phyloP scores from a whole-genome alignment of 2,113 vertebrate genomes.

The mouse (Mus musculus) region GRCm39 chr14:99772001-99772500 shows the following conservation, averaged over 20 bases:
- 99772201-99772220: constrained; percentile 51
- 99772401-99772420: constrained; percentile 3
- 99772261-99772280: constrained; percentile 6
- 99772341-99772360: not conserved
- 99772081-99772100: not conserved
- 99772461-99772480: constrained; percentile 27
- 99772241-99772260: constrained; percentile 35
- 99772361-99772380: not conserved
- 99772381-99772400: not conserved
- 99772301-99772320: not conserved
- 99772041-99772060: not conserved
- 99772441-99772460: not conserved
- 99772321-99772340: too few relatives aligned
- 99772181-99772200: not conserved
- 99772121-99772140: not conserved
- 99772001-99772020: not conserved
- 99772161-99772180: not conserved
- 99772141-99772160: not conserved
- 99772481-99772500: constrained; percentile 52
- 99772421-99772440: constrained; percentile 39
- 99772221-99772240: constrained; percentile 7
- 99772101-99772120: not conserved
- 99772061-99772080: not conserved
- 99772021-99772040: not conserved
- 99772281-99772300: not conserved